These are phyloP conservation scores for Nestor notabilis DNA, from an alignment of 2,113 vertebrate species.

Conservation along the genomic window DNA sequence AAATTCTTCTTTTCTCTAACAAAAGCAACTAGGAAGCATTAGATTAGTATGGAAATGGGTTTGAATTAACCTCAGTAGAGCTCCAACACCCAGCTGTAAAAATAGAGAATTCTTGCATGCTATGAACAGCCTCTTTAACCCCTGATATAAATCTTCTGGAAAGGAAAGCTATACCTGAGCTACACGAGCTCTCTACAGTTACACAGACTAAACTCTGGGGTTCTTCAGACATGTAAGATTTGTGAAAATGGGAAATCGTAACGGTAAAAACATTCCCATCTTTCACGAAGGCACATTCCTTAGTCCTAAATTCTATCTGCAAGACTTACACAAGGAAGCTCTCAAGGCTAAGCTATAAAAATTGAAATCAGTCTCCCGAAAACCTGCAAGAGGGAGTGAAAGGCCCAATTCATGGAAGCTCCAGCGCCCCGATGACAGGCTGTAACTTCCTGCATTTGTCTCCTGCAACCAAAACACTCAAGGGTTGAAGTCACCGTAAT, in stretches of 20 bases:
- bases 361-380: background rate
- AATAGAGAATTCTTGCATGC: background rate
- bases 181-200: background rate
- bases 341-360: background rate
- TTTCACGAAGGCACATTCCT: background rate
- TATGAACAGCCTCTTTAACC: background rate
- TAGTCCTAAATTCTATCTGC: background rate
- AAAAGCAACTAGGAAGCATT: background rate
- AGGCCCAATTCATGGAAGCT: background rate
- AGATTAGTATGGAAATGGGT: conserved; percentile 4
- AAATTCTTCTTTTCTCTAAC: background rate
- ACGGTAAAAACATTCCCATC: background rate
- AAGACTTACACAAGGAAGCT: background rate
- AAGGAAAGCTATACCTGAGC: background rate
- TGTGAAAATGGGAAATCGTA: background rate
- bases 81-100: conserved; percentile 38
- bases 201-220: background rate
- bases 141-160: background rate
- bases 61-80: background rate
- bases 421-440: background rate
- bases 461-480: background rate
- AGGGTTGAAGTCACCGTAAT: background rate
- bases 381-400: background rate
- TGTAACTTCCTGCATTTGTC: background rate
- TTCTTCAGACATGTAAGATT: background rate